Evolutionary conservation across 2,888 invertebrate genomes (phyloP), one percentile per base, ranked within the genome.

Genomic region (Piscicola geometra): DNA sequence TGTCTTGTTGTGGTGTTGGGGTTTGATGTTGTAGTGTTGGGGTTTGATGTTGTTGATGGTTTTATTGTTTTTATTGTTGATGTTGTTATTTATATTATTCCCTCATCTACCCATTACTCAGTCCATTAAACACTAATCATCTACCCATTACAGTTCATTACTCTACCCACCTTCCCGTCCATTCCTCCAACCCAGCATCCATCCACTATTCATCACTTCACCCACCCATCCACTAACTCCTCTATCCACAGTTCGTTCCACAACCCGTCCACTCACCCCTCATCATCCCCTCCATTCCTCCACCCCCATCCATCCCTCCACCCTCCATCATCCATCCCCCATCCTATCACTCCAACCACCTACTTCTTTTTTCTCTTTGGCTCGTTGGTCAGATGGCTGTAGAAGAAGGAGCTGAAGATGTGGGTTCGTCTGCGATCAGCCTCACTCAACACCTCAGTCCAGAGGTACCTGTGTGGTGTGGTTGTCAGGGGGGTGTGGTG

Each of bases 321-420:
- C 9, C n/a, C 50, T 47, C 50, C 50, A 12, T 15, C 30, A 64
- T 15, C n/a, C n/a, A n/a, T 12, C 64, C n/a, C 12, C 64, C 9
- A 9, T 64, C 9, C 12, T 25, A 64, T 25, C 64, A 64, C n/a
- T 25, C 9, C 12, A 64, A 25, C n/a, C n/a, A 64, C 64, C 30
- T 2, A 67, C 35, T n/a, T 67, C 30, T 67, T 35, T 64, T 64
- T n/a, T 21, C 64, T 9, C 33, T 28, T 9, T 12, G 52, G 30
- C 9, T 35, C 69, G 21, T 74, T 75, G 1, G 94, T 95, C 67
- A 98, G 88, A 77, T 94, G 89, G 85, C 93, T 93, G 85, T 96
- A 98, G 86, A 98, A 98, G 87, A 95, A 97, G 36, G 95, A 93
- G 84, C 94, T 95, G 87, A 97, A 97, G 41, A 97, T 91, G 85